Evolutionary conservation across 2,113 vertebrate species (phyloP).

Genomic region (Rynchops niger): DNA sequence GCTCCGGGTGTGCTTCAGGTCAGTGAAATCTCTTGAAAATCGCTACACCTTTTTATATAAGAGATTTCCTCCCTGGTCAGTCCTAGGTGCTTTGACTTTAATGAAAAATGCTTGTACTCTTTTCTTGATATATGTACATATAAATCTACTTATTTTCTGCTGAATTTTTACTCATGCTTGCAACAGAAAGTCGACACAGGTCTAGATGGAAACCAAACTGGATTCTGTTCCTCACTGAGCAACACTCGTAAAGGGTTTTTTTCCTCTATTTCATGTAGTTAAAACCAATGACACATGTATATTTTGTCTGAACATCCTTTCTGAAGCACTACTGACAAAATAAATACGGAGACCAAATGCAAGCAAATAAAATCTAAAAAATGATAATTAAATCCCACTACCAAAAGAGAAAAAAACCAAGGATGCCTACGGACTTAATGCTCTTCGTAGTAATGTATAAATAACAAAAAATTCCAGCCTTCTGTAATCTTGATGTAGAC

Average conservation of each 20-base stretch:
- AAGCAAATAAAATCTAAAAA: neutral
- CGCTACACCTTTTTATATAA: neutral
- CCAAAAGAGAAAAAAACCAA: neutral
- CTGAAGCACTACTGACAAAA: neutral
- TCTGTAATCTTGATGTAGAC: neutral
- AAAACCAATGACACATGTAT: neutral
- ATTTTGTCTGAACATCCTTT: neutral
- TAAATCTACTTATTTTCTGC: slow-evolving; percentile 7
- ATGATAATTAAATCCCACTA: neutral
- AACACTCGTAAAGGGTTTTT: neutral
- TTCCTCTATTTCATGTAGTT: neutral
- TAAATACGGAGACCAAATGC: neutral
- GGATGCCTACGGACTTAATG: neutral
- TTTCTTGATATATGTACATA: neutral
- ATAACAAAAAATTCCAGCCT: neutral
- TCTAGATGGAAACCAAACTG: neutral
- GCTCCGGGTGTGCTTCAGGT: neutral
- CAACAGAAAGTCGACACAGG: neutral
- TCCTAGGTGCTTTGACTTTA: neutral
- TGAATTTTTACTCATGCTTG: neutral
- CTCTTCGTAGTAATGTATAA: neutral
- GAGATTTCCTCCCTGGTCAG: neutral
- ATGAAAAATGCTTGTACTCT: neutral
- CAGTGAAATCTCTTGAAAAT: neutral
- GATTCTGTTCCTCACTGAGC: neutral